Percentiles rank a stretch among this genome's conserved stretches.
Evolutionary conservation across 2,888 invertebrate species (phyloP).

Genomic region (Drosophila suboccidentalis): DNA sequence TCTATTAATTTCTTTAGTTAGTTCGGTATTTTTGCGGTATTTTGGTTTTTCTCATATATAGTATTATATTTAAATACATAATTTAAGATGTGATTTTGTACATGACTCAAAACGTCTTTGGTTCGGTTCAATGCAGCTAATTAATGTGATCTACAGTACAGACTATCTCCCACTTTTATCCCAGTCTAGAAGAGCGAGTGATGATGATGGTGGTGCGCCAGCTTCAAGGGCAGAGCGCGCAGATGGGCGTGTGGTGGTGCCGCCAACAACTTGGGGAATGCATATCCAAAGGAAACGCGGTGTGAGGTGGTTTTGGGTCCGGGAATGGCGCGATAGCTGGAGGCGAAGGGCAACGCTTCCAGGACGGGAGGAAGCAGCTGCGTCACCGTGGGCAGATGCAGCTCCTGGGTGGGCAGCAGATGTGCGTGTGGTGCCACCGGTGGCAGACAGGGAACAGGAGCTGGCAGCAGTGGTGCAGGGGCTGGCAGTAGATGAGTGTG

Average conservation of each 20-base stretch:
- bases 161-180: background rate
- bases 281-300: conserved; percentile 82
- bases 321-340: conserved; percentile 81
- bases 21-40: background rate
- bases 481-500: conserved; percentile 42
- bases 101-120: conserved; percentile 55
- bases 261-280: conserved; percentile 75
- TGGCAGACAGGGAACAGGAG: conserved; percentile 44
- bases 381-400: conserved; percentile 62
- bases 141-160: conserved; percentile 4
- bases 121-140: conserved; percentile 30
- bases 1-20: too few relatives aligned
- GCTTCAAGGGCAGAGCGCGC: conserved; percentile 73
- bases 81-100: conserved; percentile 34
- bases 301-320: conserved; percentile 84
- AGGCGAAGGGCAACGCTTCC: conserved; percentile 75
- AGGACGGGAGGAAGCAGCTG: conserved; percentile 66
- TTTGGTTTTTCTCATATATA: conserved; percentile 2
- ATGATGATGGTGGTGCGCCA: conserved; percentile 72
- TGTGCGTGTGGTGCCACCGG: conserved; percentile 38
- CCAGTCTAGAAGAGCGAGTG: conserved; percentile 73
- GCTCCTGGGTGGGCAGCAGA: conserved; percentile 57
- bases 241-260: conserved; percentile 78
- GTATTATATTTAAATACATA: conserved; percentile 35
- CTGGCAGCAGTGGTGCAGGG: conserved; percentile 51